Base-by-base conservation (phyloP, 1,140 invertebrate species). In the Megalonaias nervosa region DNA sequence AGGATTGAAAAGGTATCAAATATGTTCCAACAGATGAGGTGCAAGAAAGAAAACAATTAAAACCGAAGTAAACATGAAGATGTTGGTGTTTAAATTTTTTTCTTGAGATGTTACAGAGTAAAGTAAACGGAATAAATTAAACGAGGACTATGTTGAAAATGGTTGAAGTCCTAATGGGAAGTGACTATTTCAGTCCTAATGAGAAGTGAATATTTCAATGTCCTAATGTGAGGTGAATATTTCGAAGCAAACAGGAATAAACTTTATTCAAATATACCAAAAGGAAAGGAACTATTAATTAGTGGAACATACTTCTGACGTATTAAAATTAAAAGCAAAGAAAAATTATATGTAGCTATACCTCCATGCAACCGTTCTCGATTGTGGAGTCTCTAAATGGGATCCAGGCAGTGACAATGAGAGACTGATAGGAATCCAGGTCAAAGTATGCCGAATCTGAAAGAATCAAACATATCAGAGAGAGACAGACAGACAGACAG, bases 341-440 rank as follows among this genome's bases (percentile, higher is more conserved):
- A 31, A 48, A 48, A 48, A 48, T 62, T 9, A 19, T 11, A 11
- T 23, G 57, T 71, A 26, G 17, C 6, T 21, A 57, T 68, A 84
- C 82, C 81, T 80, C 75, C 75, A 84, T 77, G 19, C 81, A 76
- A 15, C 82, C 82, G 61, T 84, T 84, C 16, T 78, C 58, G 16
- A 21, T 66, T n/a, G 73, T 79, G 9, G 75, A 70, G 58, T 84
- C 81, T 9, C 80, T 75, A 69, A 84, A 81, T n/a, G 82, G 77
- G 14, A 84, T 73, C 82, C 82, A 83, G 2, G 77, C 79, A 15
- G 82, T 83, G 48, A 69, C 71, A 31, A 85, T 82, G 23, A 84
- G 56, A 17, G 74, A 71, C 31, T 77, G 48, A 55, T 84, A 84
- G n/a, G 75, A 80, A 3, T 85, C 82, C 21, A 60, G 26, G 59